Percentiles rank a stretch among this genome's conserved stretches.
Conservation (phyloP, 2,113 vertebrate species). For the Montifringilla adamsi region DNA sequence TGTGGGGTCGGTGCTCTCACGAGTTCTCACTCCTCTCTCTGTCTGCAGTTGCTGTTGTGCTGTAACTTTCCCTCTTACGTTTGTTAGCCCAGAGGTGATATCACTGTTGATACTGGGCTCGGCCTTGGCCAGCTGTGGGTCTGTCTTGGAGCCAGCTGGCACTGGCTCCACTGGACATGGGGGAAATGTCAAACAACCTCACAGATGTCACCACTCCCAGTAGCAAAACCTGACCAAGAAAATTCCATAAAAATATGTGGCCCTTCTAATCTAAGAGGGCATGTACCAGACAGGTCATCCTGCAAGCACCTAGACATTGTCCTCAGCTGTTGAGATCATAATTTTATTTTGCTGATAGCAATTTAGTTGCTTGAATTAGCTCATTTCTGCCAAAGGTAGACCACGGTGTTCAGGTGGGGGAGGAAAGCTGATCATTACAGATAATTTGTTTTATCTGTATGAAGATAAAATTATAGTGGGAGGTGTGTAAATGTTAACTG, state of each 20-base stretch:
- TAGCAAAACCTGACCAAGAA: neutral
- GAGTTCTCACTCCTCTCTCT: neutral
- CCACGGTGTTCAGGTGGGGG: neutral
- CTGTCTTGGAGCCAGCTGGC: fast-evolving
- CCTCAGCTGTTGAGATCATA: neutral
- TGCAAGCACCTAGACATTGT: neutral
- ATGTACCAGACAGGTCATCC: neutral
- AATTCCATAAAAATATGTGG: neutral
- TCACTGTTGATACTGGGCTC: neutral
- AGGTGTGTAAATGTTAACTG: neutral
- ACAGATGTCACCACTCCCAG: neutral
- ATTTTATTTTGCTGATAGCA: neutral
- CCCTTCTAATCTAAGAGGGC: neutral
- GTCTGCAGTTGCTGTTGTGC: neutral
- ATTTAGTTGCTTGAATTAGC: neutral
- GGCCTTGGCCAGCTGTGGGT: fast-evolving
- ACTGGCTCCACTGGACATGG: neutral
- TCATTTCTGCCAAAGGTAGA: neutral
- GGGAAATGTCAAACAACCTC: neutral
- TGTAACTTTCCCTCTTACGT: neutral
- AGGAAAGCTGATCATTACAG: neutral
- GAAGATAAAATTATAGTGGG: neutral
- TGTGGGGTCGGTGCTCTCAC: neutral
- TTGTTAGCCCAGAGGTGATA: fast-evolving
- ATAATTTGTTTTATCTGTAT: neutral